A percentile compares a stretch with the other conserved stretches of the same genome.
Conservation (phyloP, 2,888 invertebrate species). For the Liopterus haemorrhoidalis region DNA sequence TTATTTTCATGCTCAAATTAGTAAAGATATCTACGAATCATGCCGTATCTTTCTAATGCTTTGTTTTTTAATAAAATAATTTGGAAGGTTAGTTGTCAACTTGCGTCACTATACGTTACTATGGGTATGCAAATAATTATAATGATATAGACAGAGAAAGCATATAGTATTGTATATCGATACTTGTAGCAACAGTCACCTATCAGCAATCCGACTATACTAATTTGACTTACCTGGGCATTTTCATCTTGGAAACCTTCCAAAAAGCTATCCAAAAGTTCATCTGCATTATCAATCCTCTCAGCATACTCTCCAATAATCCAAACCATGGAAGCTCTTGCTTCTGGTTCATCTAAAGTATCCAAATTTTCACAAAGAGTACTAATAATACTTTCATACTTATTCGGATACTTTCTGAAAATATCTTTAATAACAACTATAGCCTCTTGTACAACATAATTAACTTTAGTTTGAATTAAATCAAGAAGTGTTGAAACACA, state of each 20-base stretch:
- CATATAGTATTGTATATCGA: no score
- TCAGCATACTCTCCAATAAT: conserved; percentile 97
- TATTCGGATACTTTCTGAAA: conserved; percentile 94
- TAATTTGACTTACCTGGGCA: conserved; percentile 58
- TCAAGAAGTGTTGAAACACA: conserved; percentile 97
- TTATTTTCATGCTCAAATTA: no score
- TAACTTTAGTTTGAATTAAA: conserved; percentile 98
- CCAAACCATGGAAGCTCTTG: conserved; percentile 96
- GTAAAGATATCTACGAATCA: no score
- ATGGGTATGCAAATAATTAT: no score
- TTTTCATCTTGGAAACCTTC: conserved; percentile 98
- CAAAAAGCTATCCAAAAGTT: conserved; percentile 92
- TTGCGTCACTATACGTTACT: no score
- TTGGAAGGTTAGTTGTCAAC: no score
- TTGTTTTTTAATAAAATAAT: no score
- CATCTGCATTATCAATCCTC: conserved; percentile 98
- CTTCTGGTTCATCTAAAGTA: conserved; percentile 97
- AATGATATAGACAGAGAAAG: no score
- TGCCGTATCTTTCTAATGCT: no score
- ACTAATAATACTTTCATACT: conserved; percentile 99
- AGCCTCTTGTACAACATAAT: conserved; percentile 99
- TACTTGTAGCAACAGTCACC: no score
- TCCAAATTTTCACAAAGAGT: conserved; percentile 98
- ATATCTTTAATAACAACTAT: conserved; percentile 99
- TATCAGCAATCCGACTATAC: no score